Percentiles rank a stretch among this genome's conserved stretches.
Evolutionary conservation across 2,888 invertebrate species (phyloP).

Genomic region (Eupithecia abbreviata): DNA sequence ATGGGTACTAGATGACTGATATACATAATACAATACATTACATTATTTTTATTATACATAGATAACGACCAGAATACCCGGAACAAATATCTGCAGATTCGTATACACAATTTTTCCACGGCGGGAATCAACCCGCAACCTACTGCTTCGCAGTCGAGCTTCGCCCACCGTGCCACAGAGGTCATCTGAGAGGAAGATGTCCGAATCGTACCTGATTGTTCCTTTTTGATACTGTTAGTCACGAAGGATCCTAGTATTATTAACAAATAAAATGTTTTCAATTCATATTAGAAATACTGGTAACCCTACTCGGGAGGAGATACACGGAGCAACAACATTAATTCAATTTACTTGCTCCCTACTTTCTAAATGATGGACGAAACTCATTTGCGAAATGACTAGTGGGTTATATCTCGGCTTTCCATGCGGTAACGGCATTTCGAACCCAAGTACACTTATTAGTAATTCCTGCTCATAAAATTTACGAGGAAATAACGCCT

Average conservation of each 20-base stretch:
- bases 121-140: too few species aligned
- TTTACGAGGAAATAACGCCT: neutral
- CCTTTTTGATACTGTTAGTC: neutral
- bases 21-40: too few species aligned
- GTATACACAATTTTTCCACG: too few species aligned
- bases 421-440: conserved; percentile 32
- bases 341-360: conserved; percentile 66
- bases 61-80: too few species aligned
- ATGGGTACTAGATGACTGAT: too few species aligned
- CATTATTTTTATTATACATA: too few species aligned
- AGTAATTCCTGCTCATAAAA: neutral
- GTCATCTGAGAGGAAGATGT: neutral
- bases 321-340: conserved; percentile 50
- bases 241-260: neutral
- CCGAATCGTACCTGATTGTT: neutral
- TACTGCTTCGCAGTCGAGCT: too few species aligned
- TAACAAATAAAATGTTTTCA: neutral
- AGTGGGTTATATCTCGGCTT: conserved; percentile 57
- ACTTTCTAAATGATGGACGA: conserved; percentile 80
- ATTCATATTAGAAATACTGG: conserved; percentile 6
- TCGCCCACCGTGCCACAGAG: too few species aligned
- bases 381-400: conserved; percentile 78
- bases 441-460: conserved; percentile 11
- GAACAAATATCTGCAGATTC: too few species aligned
- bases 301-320: conserved; percentile 37